Percentiles rank a stretch among this genome's conserved stretches.
phyloP scores from a whole-genome alignment of 2,888 invertebrate species.

The Arrhopalites spinosus region DNA sequence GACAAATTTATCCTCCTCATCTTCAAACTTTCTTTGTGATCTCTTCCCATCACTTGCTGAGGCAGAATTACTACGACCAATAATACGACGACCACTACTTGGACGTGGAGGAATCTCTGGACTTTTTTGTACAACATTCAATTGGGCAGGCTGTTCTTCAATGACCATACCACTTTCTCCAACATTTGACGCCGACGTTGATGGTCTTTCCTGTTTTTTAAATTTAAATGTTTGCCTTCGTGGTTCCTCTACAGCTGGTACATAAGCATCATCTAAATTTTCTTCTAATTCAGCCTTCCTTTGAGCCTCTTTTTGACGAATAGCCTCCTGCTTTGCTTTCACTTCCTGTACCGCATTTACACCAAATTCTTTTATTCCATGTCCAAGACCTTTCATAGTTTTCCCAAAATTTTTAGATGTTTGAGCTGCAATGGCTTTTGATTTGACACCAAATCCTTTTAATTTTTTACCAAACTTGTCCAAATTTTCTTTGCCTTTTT shows the following conservation, averaged over 20 bases:
- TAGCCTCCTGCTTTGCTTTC: conserved; percentile 48
- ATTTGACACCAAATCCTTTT: conserved; percentile 47
- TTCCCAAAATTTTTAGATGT: conserved; percentile 47
- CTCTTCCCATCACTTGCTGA: conserved; percentile 30
- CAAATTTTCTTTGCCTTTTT: conserved; percentile 42
- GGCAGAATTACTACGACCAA: not conserved
- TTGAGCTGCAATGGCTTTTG: conserved; percentile 49
- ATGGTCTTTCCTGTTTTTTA: conserved; percentile 17
- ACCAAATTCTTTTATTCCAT: conserved; percentile 46
- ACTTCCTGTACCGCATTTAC: conserved; percentile 49
- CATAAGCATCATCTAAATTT: conserved; percentile 53
- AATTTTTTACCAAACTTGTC: conserved; percentile 47
- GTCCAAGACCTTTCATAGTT: conserved; percentile 44
- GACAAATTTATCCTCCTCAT: conserved; percentile 13
- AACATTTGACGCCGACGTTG: not conserved
- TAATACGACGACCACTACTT: not conserved
- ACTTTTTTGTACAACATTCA: too few species aligned
- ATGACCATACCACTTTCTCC: conserved; percentile 8
- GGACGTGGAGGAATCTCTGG: not conserved
- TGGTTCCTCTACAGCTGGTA: conserved; percentile 25
- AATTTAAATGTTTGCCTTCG: conserved; percentile 40
- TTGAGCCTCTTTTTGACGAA: conserved; percentile 57
- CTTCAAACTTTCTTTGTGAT: conserved; percentile 51
- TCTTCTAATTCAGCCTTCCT: conserved; percentile 51
- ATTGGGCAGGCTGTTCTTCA: conserved; percentile 1